Conservation (phyloP, 2,888 invertebrate genomes). For the Lordiphosa fenestrarum region DNA sequence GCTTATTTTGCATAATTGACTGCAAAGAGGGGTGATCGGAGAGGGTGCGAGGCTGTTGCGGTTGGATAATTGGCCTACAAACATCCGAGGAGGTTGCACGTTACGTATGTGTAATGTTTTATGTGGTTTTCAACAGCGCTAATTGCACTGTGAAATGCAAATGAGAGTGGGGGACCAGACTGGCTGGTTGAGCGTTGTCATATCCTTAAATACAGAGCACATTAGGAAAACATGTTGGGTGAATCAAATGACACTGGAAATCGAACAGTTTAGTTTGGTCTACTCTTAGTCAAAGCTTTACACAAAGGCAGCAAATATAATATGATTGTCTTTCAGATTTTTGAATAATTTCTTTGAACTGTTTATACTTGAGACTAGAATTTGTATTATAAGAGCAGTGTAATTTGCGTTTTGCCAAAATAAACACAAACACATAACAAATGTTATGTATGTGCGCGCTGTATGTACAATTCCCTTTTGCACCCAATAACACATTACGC, state of each 20-base stretch:
- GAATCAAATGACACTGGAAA: neutral
- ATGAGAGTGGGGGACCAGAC: constrained; percentile 7
- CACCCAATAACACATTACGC: constrained; percentile 13
- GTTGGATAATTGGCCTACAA: constrained; percentile 26
- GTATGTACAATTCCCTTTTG: constrained; percentile 22
- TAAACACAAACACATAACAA: constrained; percentile 57
- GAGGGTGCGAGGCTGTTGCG: constrained; percentile 11
- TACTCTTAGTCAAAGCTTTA: too few species aligned
- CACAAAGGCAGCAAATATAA: too few species aligned
- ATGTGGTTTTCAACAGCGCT: constrained; percentile 29
- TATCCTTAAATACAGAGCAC: constrained; percentile 28
- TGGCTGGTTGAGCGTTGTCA: constrained; percentile 16
- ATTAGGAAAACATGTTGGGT: constrained; percentile 31
- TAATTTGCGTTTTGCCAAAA: constrained; percentile 42
- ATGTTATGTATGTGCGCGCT: constrained; percentile 35
- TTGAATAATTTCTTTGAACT: too few species aligned
- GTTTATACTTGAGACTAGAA: too few species aligned
- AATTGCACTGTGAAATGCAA: constrained; percentile 38
- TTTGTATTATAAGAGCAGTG: neutral
- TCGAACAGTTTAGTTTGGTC: too few species aligned
- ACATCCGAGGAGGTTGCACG: constrained; percentile 13
- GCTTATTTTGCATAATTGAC: constrained; percentile 66
- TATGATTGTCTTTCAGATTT: too few species aligned
- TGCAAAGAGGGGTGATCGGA: constrained; percentile 35
- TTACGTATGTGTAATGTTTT: constrained; percentile 43